Evolutionary conservation across 23 tunicate species (phyloP).

Genomic region (Ciona savignyi): DNA sequence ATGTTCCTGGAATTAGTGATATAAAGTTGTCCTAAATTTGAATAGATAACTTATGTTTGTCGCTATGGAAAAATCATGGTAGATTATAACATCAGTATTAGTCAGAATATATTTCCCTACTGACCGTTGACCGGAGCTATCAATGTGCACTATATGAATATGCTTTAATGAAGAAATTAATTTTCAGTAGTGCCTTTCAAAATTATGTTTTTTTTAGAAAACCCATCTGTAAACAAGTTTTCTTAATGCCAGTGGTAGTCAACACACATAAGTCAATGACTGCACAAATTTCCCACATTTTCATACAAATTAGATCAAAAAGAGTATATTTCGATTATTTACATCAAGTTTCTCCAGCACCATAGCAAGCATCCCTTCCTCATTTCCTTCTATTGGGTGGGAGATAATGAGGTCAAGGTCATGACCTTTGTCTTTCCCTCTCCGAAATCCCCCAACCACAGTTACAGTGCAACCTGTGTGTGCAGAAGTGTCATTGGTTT

Average conservation of each 20-base stretch:
- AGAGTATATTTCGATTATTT: background rate
- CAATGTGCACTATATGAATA: too few species aligned
- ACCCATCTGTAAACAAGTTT: too few species aligned
- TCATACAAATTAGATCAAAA: background rate
- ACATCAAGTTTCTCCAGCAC: slow-evolving; percentile 40
- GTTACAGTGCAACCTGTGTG: slow-evolving; percentile 36
- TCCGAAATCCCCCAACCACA: slow-evolving; percentile 73
- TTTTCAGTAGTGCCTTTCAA: too few species aligned
- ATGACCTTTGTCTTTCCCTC: slow-evolving; percentile 67
- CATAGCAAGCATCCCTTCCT: slow-evolving; percentile 19
- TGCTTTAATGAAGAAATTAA: too few species aligned
- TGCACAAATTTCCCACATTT: background rate
- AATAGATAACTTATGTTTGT: too few species aligned
- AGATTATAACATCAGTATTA: too few species aligned
- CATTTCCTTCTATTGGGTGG: slow-evolving; percentile 37
- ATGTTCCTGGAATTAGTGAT: slow-evolving; percentile 17
- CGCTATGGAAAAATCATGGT: too few species aligned
- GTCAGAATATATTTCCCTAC: too few species aligned
- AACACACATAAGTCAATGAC: background rate
- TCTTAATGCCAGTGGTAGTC: background rate
- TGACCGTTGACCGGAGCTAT: too few species aligned
- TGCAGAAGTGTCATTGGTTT: background rate
- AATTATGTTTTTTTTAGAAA: too few species aligned
- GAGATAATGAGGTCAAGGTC: slow-evolving; percentile 70
- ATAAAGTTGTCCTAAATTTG: background rate